Conservation (phyloP, 2,888 invertebrate species). For the Morpho helenor region DNA sequence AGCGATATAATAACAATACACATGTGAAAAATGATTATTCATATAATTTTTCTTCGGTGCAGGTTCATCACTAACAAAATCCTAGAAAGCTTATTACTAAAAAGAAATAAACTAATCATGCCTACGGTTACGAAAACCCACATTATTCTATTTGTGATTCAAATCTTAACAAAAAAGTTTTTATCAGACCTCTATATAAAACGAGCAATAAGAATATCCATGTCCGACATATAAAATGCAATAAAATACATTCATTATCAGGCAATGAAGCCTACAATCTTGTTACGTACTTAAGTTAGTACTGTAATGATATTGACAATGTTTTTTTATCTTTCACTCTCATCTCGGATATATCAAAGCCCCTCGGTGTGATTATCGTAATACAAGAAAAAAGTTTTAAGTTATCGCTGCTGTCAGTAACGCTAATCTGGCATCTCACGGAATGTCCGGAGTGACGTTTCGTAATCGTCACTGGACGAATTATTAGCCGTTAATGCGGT, state of each 20-base stretch:
- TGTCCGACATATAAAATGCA: conserved; percentile 38
- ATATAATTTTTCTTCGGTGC: no score
- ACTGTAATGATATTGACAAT: conserved; percentile 68
- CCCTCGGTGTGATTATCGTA: conserved; percentile 47
- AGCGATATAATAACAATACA: no score
- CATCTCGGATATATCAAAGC: conserved; percentile 45
- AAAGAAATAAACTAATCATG: no score
- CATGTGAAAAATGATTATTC: no score
- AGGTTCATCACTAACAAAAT: no score
- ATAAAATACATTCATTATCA: conserved; percentile 64
- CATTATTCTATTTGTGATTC: not conserved
- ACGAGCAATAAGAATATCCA: conserved; percentile 44
- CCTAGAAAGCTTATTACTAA: no score
- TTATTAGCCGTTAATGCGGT: conserved; percentile 63
- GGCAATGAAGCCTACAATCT: conserved; percentile 58
- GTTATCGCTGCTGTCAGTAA: conserved; percentile 58
- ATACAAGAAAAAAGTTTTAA: conserved; percentile 63
- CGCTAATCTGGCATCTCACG: conserved; percentile 60
- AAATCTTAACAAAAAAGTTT: conserved; percentile 2
- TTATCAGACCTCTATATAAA: conserved; percentile 22
- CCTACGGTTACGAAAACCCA: no score
- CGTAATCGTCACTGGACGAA: conserved; percentile 63
- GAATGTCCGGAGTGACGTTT: conserved; percentile 58
- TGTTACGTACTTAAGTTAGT: conserved; percentile 48
- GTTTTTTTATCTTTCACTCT: conserved; percentile 56